phyloP scores from a whole-genome alignment of 2,113 vertebrate species.

The Perca schrenkii region DNA sequence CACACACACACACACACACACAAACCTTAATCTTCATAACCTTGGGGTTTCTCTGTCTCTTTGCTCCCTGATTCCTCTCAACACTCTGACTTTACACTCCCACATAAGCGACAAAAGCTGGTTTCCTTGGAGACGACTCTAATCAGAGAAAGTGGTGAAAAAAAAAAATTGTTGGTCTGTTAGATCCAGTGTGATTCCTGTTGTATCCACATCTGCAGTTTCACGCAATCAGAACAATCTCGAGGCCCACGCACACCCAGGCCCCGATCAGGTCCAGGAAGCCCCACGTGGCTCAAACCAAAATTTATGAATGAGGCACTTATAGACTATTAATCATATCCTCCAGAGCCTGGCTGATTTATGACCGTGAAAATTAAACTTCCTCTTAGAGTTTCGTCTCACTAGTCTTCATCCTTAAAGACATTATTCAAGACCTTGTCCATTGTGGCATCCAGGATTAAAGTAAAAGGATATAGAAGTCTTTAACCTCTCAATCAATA shows the following conservation, averaged over 20 bases:
- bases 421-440: conserved; percentile 18
- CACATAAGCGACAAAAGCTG: conserved; percentile 21
- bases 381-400: conserved; percentile 40
- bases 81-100: background rate
- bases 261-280: conserved; percentile 4
- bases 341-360: conserved; percentile 60
- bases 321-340: conserved; percentile 47
- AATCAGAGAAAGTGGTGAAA: conserved; percentile 21
- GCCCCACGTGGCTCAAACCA: conserved; percentile 23
- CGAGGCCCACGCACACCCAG: background rate
- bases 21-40: background rate
- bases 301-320: conserved; percentile 56
- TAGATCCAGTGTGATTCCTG: conserved; percentile 12
- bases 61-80: conserved; percentile 22
- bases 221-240: conserved; percentile 20
- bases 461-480: conserved; percentile 33
- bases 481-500: conserved; percentile 73
- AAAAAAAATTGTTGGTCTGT: background rate
- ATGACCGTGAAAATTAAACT: conserved; percentile 61
- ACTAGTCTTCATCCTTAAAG: conserved; percentile 37
- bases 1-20: background rate
- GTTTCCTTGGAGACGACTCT: conserved; percentile 47
- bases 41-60: background rate
- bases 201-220: conserved; percentile 23
- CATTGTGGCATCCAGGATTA: conserved; percentile 1